Evolutionary conservation across 2,797 vertebrate genomes (phyloP).

Genomic region (Brachyrhaphis roseni): DNA sequence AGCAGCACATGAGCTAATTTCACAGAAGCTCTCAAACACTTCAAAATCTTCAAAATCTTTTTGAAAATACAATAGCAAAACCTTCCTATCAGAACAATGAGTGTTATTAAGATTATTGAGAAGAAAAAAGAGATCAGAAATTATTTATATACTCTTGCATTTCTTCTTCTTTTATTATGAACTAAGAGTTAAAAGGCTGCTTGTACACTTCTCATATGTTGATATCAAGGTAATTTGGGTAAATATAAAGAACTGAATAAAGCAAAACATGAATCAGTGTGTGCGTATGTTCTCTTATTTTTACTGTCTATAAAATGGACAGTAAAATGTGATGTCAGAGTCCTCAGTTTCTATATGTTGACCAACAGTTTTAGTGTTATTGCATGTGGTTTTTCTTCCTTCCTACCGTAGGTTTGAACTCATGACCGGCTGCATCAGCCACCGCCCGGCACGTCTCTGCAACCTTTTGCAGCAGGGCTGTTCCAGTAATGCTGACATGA

Average conservation of each 20-base stretch:
- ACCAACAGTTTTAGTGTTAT: not conserved
- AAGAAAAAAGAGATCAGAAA: not conserved
- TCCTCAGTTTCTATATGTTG: not conserved
- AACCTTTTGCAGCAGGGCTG: slow-evolving; percentile 69
- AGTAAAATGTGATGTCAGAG: not conserved
- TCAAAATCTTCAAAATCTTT: no score
- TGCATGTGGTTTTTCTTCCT: not conserved
- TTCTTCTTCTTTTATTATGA: not conserved
- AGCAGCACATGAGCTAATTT: not conserved
- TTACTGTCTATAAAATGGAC: not conserved
- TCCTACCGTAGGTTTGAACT: slow-evolving; percentile 76
- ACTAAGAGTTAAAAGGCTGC: not conserved
- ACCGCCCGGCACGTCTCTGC: slow-evolving; percentile 68
- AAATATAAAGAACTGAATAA: not conserved
- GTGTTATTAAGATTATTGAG: not conserved
- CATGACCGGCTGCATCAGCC: slow-evolving; percentile 56
- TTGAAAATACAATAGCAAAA: not conserved
- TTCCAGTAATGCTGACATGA: slow-evolving; percentile 74
- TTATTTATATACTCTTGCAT: not conserved
- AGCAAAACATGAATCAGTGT: not conserved
- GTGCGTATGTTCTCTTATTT: not conserved
- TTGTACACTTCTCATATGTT: not conserved
- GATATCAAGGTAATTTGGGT: not conserved
- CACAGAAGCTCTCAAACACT: not conserved
- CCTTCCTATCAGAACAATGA: not conserved